phyloP scores from a whole-genome alignment of 2,888 invertebrate species.

The Theristus sp. region DNA sequence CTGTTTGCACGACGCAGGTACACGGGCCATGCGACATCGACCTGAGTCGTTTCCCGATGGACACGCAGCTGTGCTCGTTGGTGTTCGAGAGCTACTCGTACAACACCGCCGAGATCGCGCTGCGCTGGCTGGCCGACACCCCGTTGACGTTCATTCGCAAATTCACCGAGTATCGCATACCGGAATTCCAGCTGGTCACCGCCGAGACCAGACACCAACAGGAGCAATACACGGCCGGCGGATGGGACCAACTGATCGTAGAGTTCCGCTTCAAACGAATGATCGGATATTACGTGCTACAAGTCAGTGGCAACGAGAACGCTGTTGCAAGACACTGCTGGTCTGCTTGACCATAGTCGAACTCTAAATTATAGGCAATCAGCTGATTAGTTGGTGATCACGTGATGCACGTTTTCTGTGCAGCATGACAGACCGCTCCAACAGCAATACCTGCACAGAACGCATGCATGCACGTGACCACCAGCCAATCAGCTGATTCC shows the following conservation, averaged over 20 bases:
- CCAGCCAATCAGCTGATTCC: no score
- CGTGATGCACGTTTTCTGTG: no score
- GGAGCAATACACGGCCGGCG: not conserved
- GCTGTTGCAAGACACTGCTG: no score
- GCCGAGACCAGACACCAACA: not conserved
- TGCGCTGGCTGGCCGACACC: not conserved
- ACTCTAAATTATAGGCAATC: no score
- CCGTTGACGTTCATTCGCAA: not conserved
- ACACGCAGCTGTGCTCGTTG: not conserved
- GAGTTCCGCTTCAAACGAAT: not conserved
- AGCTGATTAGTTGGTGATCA: no score
- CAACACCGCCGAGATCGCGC: not conserved
- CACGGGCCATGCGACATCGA: not conserved
- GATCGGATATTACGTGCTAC: not conserved
- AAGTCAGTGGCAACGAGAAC: no score
- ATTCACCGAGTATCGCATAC: not conserved
- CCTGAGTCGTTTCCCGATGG: not conserved
- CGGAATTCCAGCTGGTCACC: not conserved
- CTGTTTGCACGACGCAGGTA: not conserved
- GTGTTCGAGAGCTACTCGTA: not conserved
- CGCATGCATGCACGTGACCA: no score
- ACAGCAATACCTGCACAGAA: no score
- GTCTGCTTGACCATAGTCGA: no score
- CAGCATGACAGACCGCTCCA: no score
- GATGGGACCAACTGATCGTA: not conserved